A percentile compares a stretch with the other conserved stretches of the same genome.
Conservation (phyloP, 2,888 invertebrate genomes). For the Horisme vitalbata region DNA sequence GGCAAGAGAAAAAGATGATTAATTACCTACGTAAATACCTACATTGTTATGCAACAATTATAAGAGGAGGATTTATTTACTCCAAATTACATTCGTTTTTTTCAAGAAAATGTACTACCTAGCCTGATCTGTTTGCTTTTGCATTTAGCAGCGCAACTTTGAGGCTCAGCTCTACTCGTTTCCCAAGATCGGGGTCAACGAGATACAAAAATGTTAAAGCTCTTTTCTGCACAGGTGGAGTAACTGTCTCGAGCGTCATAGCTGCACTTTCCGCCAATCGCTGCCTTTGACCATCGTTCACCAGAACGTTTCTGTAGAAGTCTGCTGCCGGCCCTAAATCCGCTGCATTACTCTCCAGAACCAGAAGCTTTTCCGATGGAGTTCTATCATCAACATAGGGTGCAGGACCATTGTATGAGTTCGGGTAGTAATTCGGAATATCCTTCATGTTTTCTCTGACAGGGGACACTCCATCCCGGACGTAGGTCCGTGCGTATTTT, state of each 20-base stretch:
- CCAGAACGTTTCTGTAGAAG: conserved; percentile 87
- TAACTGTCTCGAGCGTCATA: conserved; percentile 11
- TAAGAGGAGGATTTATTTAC: background rate
- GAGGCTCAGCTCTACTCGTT: conserved; percentile 81
- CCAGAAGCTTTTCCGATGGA: conserved; percentile 37
- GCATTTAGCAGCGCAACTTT: conserved; percentile 24
- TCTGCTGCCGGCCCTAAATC: conserved; percentile 82
- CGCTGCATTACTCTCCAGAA: conserved; percentile 20
- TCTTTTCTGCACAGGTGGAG: conserved; percentile 25
- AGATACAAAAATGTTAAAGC: conserved; percentile 81
- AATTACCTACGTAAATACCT: no score
- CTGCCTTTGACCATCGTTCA: conserved; percentile 28
- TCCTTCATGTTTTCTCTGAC: conserved; percentile 90
- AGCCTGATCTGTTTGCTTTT: conserved; percentile 9
- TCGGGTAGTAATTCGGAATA: conserved; percentile 96
- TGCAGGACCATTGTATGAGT: conserved; percentile 94
- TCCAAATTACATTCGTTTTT: background rate
- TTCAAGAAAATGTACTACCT: background rate
- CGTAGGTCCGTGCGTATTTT: conserved; percentile 49
- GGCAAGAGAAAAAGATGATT: no score
- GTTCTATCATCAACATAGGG: conserved; percentile 76
- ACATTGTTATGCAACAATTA: no score
- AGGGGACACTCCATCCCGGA: conserved; percentile 68
- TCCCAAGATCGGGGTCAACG: conserved; percentile 88
- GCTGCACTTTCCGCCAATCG: conserved; percentile 21